Evolutionary conservation across 2,888 invertebrate species (phyloP).

Genomic region (Xanthia togata): DNA sequence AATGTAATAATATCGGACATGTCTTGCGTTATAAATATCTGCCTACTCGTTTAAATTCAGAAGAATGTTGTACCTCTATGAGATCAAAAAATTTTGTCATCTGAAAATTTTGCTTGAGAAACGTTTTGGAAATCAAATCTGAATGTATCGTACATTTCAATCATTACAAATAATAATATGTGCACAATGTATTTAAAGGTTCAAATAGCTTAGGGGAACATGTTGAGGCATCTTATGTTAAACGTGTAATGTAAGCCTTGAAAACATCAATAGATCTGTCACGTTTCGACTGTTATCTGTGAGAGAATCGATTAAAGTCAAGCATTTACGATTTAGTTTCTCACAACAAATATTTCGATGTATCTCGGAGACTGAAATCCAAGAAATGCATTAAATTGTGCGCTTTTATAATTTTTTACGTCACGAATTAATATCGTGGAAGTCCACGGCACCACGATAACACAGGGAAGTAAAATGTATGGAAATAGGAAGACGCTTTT

Average conservation of each 20-base stretch:
- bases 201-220: conserved; percentile 34
- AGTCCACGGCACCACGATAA: neutral
- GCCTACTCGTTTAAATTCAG: neutral
- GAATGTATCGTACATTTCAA: neutral
- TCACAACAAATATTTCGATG: neutral
- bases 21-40: neutral
- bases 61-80: neutral
- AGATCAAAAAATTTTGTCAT: neutral
- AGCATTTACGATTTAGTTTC: conserved; percentile 3
- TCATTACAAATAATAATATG: conserved; percentile 18
- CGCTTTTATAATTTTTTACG: neutral
- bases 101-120: neutral
- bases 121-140: conserved; percentile 19
- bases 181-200: conserved; percentile 14
- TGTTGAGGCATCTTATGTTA: conserved; percentile 15
- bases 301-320: conserved; percentile 7
- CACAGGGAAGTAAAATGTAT: neutral
- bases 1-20: no score
- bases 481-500: neutral
- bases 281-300: neutral
- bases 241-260: conserved; percentile 1
- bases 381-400: neutral
- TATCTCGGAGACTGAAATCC: neutral
- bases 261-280: conserved; percentile 20
- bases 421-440: neutral